Conservation (phyloP, 2,888 invertebrate species). For the Chirona hameri region DNA sequence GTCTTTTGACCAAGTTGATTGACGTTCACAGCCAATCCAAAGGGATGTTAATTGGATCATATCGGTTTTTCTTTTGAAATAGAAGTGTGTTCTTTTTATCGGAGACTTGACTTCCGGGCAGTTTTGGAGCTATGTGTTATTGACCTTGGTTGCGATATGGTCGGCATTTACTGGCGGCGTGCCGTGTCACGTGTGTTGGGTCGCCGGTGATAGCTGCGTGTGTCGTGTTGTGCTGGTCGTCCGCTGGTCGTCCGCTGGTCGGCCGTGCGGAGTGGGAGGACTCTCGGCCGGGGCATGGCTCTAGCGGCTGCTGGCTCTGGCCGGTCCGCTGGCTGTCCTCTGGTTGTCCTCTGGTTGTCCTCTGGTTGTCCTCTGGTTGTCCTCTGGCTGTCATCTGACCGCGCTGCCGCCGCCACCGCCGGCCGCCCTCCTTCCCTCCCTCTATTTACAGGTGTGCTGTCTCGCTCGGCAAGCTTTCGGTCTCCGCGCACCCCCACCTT, state of each 20-base stretch:
- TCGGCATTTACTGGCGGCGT: no score
- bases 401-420: neutral
- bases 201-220: no score
- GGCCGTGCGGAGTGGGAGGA: neutral
- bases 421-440: neutral
- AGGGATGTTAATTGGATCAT: no score
- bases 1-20: no score
- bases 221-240: neutral
- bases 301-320: neutral
- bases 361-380: neutral
- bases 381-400: neutral
- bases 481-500: neutral
- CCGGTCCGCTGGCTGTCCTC: neutral
- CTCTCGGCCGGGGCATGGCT: neutral
- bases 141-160: no score
- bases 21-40: no score
- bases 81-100: no score
- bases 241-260: neutral
- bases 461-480: neutral
- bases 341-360: neutral
- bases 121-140: neutral
- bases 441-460: conserved; percentile 30
- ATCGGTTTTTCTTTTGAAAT: no score
- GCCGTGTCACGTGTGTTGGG: no score
- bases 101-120: no score